These are phyloP conservation scores for Conomelus anceps DNA, from an alignment of 2,888 invertebrate genomes.

Conservation along the genomic window DNA sequence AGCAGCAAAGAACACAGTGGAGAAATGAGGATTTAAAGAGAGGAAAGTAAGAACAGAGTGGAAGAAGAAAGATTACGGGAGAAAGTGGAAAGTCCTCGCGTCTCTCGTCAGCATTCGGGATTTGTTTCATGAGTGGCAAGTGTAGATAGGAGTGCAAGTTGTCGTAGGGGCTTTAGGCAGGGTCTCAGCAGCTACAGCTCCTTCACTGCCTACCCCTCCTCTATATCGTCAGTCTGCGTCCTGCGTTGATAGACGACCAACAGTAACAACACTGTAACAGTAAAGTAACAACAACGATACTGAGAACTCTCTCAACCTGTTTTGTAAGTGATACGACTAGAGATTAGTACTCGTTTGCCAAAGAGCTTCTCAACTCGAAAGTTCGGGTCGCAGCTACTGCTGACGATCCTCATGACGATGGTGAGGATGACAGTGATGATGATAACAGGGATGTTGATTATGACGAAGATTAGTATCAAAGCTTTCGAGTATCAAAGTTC, in stretches of 20 bases:
- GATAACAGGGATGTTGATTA: background rate
- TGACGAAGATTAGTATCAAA: background rate
- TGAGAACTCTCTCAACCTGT: background rate
- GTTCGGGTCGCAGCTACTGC: background rate
- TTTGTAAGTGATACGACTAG: background rate
- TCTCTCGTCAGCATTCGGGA: background rate
- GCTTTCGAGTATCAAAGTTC: background rate
- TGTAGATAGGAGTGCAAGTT: background rate
- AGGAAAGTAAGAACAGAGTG: background rate
- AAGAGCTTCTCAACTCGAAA: background rate
- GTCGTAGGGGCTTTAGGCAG: background rate
- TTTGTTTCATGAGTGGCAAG: slow-evolving; percentile 13
- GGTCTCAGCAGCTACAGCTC: too few relatives aligned
- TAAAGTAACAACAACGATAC: background rate
- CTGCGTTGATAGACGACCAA: background rate
- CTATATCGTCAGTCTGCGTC: background rate
- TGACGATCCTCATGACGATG: background rate
- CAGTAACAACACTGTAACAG: background rate
- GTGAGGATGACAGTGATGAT: background rate
- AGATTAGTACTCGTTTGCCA: background rate
- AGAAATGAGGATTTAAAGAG: background rate
- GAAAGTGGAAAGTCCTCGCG: background rate
- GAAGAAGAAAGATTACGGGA: background rate
- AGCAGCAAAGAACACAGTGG: background rate
- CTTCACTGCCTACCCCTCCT: background rate